phyloP scores from a whole-genome alignment of 2,113 vertebrate genomes.

The Pitta sordida region DNA sequence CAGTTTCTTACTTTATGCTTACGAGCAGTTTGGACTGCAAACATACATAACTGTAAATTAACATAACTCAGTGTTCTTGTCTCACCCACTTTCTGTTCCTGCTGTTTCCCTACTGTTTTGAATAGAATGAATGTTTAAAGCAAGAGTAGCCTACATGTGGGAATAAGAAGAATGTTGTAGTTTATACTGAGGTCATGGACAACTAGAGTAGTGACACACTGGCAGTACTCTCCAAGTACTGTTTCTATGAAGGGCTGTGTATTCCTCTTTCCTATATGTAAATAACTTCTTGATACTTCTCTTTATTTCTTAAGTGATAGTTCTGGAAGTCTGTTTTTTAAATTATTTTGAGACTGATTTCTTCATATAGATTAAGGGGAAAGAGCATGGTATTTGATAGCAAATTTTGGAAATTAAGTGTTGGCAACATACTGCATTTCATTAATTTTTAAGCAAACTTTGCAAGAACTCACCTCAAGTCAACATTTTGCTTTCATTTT shows the following conservation, averaged over 20 bases:
- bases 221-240: not conserved
- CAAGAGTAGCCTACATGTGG: not conserved
- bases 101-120: not conserved
- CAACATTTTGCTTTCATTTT: not conserved
- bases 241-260: not conserved
- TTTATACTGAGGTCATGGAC: not conserved
- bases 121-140: not conserved
- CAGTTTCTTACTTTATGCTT: not conserved
- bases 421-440: not conserved
- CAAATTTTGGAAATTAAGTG: not conserved
- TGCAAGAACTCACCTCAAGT: not conserved
- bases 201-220: not conserved
- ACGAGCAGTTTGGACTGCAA: not conserved
- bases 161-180: not conserved
- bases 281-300: not conserved
- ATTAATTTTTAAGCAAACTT: not conserved
- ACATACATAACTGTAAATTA: not conserved
- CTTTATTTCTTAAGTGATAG: not conserved
- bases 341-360: no score
- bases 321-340: no score
- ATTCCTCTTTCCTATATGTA: not conserved
- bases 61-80: not conserved
- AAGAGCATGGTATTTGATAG: not conserved
- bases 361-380: accelerated
- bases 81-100: not conserved